phyloP scores from a whole-genome alignment of 1,140 invertebrate genomes.

The Magallana gigas region DNA sequence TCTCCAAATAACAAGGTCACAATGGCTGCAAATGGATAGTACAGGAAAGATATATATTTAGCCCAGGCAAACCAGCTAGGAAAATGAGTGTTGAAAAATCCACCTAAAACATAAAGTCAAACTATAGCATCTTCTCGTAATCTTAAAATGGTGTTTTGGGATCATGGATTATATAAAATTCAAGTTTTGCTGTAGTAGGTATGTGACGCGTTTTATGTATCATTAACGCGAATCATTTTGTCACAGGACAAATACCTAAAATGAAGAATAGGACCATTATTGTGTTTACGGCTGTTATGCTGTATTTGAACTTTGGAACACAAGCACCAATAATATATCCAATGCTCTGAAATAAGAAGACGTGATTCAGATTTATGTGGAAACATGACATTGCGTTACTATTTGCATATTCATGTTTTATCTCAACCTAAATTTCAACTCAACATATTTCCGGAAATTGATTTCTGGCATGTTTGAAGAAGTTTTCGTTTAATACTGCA shows the following conservation, averaged over 20 bases:
- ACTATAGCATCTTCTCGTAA: neutral
- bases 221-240: no score
- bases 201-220: no score
- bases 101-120: conserved; percentile 70
- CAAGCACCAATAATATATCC: conserved; percentile 90
- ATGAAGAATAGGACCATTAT: conserved; percentile 90
- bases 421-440: no score
- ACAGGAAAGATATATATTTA: conserved; percentile 87
- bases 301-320: conserved; percentile 88
- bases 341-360: conserved; percentile 83
- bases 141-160: neutral
- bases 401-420: no score
- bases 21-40: conserved; percentile 91
- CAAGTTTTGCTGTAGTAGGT: neutral
- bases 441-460: no score
- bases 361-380: no score
- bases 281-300: conserved; percentile 88
- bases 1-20: conserved; percentile 28
- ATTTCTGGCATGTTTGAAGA: no score
- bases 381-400: no score
- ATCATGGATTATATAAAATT: neutral
- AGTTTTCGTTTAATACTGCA: no score
- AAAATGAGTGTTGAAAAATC: conserved; percentile 88
- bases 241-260: conserved; percentile 81
- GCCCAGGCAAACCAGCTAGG: conserved; percentile 88